Conservation (phyloP, 2,113 vertebrate genomes). For the Sander lucioperca region DNA sequence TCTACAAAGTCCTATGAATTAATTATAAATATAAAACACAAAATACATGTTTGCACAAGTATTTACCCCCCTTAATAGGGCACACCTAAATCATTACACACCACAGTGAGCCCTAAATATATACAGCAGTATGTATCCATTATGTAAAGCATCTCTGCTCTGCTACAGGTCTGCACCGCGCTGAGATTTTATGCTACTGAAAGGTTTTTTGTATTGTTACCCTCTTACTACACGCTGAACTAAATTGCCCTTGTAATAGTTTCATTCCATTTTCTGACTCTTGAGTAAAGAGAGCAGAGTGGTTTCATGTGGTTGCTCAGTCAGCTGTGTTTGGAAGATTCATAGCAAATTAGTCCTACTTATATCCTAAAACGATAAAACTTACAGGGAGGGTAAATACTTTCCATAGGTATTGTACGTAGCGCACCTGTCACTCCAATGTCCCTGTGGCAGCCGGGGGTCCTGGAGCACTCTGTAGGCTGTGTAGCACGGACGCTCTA, state of each 20-base stretch:
- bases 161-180: too few species aligned
- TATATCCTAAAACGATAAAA: neutral
- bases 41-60: neutral
- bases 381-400: neutral
- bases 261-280: too few species aligned
- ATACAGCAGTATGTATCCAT: neutral
- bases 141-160: too few species aligned
- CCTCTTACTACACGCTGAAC: neutral
- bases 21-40: neutral
- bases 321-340: neutral
- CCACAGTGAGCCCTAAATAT: too few species aligned
- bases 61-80: neutral
- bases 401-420: neutral
- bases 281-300: neutral
- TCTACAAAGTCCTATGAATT: neutral
- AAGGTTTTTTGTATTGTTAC: neutral
- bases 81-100: neutral
- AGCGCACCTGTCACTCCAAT: slow-evolving; percentile 23
- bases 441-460: slow-evolving; percentile 70
- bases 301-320: neutral
- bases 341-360: too few species aligned
- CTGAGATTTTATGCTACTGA: neutral
- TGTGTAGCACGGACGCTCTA: slow-evolving; percentile 70
- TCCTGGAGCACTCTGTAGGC: slow-evolving; percentile 52
- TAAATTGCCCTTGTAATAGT: neutral